These are phyloP conservation scores for Eurypyga helias DNA, from an alignment of 2,113 vertebrate species.

Conservation along the genomic window DNA sequence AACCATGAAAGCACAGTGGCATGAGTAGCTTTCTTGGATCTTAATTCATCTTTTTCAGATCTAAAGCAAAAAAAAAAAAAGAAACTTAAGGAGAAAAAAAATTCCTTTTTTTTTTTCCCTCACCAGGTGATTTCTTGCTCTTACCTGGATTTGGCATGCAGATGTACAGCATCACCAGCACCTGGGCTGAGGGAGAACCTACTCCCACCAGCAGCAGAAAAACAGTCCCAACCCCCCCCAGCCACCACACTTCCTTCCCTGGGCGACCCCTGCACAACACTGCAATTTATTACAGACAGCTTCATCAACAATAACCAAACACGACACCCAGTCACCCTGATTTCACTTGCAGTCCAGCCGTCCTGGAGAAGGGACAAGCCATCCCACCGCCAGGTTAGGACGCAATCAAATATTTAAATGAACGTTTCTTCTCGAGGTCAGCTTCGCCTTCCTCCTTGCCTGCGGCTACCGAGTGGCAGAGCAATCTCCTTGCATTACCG, in stretches of 20 bases:
- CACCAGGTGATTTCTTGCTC: neutral
- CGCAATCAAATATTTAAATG: conserved; percentile 49
- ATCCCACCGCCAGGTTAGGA: neutral
- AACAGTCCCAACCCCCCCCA: accelerated
- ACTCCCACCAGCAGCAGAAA: neutral
- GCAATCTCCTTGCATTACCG: conserved; percentile 24
- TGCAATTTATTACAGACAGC: neutral
- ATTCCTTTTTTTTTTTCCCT: neutral
- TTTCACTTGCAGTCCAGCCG: neutral
- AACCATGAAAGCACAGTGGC: neutral
- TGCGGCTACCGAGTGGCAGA: neutral
- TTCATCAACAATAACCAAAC: neutral
- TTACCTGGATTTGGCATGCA: neutral
- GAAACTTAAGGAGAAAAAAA: neutral
- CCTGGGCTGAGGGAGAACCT: neutral
- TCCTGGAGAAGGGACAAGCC: neutral
- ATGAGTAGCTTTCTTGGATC: neutral
- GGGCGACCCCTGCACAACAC: accelerated
- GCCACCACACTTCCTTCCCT: neutral
- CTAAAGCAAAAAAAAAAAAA: neutral
- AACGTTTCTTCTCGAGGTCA: conserved; percentile 5
- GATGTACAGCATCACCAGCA: neutral
- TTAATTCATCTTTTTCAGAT: neutral
- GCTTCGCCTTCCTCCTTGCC: neutral
- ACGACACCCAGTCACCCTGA: neutral